These are phyloP conservation scores for Hippocampus kuda DNA, from an alignment of 2,797 vertebrate genomes.

Conservation along the genomic window DNA sequence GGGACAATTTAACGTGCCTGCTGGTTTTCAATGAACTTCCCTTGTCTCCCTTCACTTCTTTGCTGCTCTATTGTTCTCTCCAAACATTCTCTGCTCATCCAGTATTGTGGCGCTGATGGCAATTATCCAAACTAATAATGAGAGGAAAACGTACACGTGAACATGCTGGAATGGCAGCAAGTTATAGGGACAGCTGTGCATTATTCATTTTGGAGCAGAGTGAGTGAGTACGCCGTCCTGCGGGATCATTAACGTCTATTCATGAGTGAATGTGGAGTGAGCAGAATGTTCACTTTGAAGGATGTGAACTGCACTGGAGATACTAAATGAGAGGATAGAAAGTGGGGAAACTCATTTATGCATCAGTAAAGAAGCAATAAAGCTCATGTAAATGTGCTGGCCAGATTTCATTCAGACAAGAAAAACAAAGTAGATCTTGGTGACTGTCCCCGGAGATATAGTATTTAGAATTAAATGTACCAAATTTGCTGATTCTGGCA, in stretches of 20 bases:
- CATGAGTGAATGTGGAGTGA: conserved; percentile 3
- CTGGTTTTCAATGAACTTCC: conserved; percentile 25
- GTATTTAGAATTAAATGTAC: neutral
- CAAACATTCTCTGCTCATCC: neutral
- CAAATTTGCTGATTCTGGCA: neutral
- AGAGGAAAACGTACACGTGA: neutral
- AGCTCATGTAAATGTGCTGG: conserved; percentile 5
- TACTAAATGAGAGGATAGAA: conserved; percentile 16
- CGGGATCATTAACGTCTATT: conserved; percentile 32
- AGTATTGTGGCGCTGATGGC: neutral
- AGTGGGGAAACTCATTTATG: conserved; percentile 5
- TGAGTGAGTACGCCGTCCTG: conserved; percentile 12
- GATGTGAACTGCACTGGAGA: neutral
- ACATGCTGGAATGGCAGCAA: neutral
- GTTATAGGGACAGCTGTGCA: conserved; percentile 26
- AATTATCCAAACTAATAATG: conserved; percentile 1
- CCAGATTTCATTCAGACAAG: neutral
- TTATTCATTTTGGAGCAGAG: conserved; percentile 32
- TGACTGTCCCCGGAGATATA: neutral
- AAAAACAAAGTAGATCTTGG: neutral
- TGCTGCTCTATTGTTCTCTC: neutral
- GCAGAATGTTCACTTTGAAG: neutral
- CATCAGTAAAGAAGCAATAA: neutral
- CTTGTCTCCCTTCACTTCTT: conserved; percentile 11
- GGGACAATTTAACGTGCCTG: conserved; percentile 24